Evolutionary conservation across 2,113 vertebrate species (phyloP).

Genomic region (Periophthalmus modestus): DNA sequence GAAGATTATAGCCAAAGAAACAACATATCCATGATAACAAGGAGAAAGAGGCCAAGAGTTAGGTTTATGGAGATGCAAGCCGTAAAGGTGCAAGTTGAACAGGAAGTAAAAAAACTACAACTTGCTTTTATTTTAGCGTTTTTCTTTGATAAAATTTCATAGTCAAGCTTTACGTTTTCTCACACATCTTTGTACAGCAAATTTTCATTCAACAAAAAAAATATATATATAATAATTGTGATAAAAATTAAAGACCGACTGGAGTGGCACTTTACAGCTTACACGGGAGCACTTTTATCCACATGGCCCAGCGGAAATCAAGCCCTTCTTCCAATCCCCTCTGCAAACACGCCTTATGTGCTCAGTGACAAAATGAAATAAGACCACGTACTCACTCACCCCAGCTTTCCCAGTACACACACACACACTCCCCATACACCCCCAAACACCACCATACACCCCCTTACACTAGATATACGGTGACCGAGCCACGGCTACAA

Average conservation of each 20-base stretch:
- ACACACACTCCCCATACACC: background rate
- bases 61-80: too few relatives aligned
- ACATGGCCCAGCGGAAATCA: background rate
- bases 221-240: too few relatives aligned
- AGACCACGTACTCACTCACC: background rate
- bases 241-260: background rate
- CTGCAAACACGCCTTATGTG: background rate
- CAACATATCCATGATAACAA: too few relatives aligned
- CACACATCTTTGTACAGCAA: too few relatives aligned
- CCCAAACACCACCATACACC: background rate
- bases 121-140: too few relatives aligned
- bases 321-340: background rate
- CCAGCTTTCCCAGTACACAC: background rate
- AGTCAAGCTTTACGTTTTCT: too few relatives aligned
- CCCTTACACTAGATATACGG: constrained; percentile 49
- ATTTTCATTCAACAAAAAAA: too few relatives aligned
- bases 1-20: too few relatives aligned
- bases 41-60: too few relatives aligned
- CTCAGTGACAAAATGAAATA: background rate
- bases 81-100: too few relatives aligned
- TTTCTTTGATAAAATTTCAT: too few relatives aligned
- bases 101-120: too few relatives aligned
- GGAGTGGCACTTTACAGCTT: background rate
- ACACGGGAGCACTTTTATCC: background rate
- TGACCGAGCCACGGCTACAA: constrained; percentile 40